Base-by-base conservation (phyloP, 2,113 vertebrate species). In the Picathartes gymnocephalus region DNA sequence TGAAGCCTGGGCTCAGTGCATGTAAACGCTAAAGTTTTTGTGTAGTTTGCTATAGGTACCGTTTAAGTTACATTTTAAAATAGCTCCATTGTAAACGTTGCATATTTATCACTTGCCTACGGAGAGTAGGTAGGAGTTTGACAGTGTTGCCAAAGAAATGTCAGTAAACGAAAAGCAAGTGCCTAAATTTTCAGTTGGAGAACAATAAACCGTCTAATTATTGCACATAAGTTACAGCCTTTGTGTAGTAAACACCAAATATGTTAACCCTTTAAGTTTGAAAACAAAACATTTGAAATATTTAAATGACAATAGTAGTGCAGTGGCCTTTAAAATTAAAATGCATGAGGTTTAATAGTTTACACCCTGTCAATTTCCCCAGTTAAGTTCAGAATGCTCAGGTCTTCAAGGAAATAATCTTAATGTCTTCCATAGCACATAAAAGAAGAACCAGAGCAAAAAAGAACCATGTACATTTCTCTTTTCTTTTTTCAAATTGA, bases 71-170 rank as follows among this genome's bases (percentile, higher is more conserved):
- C 74, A 74, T 95, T 98, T 95, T 37, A 96, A 96, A 97, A 77
- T 92, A 96, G 79, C 71, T 96, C 89, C 70, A 66, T 94, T 89
- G 94, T 94, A 95, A 93, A 93, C 13, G 22, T 82, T 72, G 83
- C 88, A 65, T 60, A 93, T 78, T 90, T 94, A 96, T 93, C 86
- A 87, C 88, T 96, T 97, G 94, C 85, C 95, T 94, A 96, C 86
- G 70, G 94, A 81, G 87, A 96, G 39, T 31, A 96, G 94, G 97
- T 95, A 95, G 96, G 95, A 96, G 87, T 90, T 91, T 92, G 96
- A 96, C 80, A 73, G 74, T 72, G 94, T 90, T 97, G 95, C 94
- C 97, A 97, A 97, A 96, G 97, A 97, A 97, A 96, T 90, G 97
- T 91, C 91, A 96, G 73, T 54, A 91, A 92, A 91, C 88, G 62